These are phyloP conservation scores for Arizona elegans DNA, from an alignment of 2,113 vertebrate species.

Conservation along the genomic window DNA sequence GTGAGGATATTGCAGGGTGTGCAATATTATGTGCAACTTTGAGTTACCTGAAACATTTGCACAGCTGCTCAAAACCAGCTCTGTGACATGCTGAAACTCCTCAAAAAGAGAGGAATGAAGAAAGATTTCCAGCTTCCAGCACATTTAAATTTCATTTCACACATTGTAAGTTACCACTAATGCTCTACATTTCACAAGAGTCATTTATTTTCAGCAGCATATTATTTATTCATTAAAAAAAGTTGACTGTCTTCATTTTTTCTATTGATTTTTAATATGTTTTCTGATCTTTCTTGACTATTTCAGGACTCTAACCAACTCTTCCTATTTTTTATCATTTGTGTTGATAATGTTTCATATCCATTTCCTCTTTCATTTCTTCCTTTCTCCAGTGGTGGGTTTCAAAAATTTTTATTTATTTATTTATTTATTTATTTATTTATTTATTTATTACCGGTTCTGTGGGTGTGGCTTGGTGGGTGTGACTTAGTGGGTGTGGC, in stretches of 20 bases:
- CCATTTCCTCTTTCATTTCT: background rate
- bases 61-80: conserved; percentile 52
- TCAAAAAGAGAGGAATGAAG: background rate
- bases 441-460: too few species aligned
- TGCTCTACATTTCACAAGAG: conserved; percentile 48
- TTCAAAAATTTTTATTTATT: too few species aligned
- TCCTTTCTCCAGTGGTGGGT: background rate
- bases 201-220: conserved; percentile 22
- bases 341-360: background rate
- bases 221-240: conserved; percentile 38
- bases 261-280: conserved; percentile 21
- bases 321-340: conserved; percentile 6
- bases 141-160: conserved; percentile 60
- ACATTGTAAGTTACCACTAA: conserved; percentile 48
- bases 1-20: conserved; percentile 37
- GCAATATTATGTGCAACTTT: conserved; percentile 47
- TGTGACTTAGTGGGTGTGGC: too few species aligned
- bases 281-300: conserved; percentile 8
- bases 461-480: too few species aligned
- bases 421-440: too few species aligned
- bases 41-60: conserved; percentile 59
- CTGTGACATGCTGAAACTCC: conserved; percentile 43
- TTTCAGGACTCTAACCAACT: conserved; percentile 5
- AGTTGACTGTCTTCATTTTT: conserved; percentile 20
- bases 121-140: conserved; percentile 36